Conservation (phyloP, 1,140 invertebrate genomes). For the Nomia melanderi region DNA sequence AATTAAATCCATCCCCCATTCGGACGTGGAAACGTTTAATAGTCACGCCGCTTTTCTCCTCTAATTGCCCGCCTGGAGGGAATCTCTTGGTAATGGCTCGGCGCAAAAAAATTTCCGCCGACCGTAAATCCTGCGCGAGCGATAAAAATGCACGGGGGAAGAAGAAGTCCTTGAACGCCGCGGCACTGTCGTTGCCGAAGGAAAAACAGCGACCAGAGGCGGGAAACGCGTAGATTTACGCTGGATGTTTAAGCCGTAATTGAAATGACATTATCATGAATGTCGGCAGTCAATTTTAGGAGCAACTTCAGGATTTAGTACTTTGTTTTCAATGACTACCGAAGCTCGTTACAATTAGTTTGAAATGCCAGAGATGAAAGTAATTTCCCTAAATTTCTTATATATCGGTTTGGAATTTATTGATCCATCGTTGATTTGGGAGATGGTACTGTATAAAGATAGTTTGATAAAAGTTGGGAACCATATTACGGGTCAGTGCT, state of each 20-base stretch:
- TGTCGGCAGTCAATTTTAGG: not conserved
- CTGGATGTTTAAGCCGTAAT: constrained; percentile 1
- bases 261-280: not conserved
- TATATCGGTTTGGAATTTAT: too few relatives aligned
- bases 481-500: too few relatives aligned
- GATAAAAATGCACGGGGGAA: constrained; percentile 30
- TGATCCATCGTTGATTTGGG: too few relatives aligned
- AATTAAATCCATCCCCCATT: constrained; percentile 41
- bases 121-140: constrained; percentile 12
- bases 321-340: too few relatives aligned
- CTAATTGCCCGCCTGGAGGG: constrained; percentile 25
- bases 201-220: not conserved
- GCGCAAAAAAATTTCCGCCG: constrained; percentile 1
- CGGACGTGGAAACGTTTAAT: constrained; percentile 40
- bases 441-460: too few relatives aligned
- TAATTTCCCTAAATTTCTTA: too few relatives aligned
- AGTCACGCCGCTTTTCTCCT: constrained; percentile 13
- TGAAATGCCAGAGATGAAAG: too few relatives aligned
- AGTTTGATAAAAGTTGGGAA: too few relatives aligned
- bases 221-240: not conserved
- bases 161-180: constrained; percentile 11
- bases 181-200: not conserved
- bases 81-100: constrained; percentile 26
- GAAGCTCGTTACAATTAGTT: too few relatives aligned
- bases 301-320: not conserved